Conservation (phyloP, 2,888 invertebrate genomes). For the Leptarthrus brevirostris region DNA sequence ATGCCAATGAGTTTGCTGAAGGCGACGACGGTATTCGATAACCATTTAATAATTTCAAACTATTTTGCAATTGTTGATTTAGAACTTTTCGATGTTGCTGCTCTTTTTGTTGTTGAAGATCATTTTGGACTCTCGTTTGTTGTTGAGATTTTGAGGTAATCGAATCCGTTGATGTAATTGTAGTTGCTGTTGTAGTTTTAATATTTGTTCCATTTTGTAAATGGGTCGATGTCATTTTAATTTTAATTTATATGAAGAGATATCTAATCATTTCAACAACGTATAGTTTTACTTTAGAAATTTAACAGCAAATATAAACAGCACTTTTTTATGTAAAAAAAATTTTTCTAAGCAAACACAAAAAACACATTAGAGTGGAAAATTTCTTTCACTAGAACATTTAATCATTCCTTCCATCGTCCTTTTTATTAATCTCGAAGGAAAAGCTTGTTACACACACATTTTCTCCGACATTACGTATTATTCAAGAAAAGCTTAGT, state of each 20-base stretch:
- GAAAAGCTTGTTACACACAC: background rate
- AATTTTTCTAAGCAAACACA: conserved; percentile 10
- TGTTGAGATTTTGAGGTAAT: conserved; percentile 13
- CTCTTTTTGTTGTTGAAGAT: conserved; percentile 36
- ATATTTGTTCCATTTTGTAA: conserved; percentile 51
- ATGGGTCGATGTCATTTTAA: conserved; percentile 52
- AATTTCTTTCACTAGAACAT: background rate
- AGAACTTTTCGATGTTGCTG: conserved; percentile 52
- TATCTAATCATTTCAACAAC: background rate
- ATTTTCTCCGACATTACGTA: conserved; percentile 21
- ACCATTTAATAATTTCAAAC: conserved; percentile 50
- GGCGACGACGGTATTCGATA: conserved; percentile 49
- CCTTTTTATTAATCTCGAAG: conserved; percentile 26
- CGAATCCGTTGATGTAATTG: conserved; percentile 45
- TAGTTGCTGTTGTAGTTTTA: conserved; percentile 27
- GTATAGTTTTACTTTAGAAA: background rate
- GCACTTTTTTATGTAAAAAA: no score
- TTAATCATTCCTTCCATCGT: conserved; percentile 7
- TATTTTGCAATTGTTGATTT: conserved; percentile 48
- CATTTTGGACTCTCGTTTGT: conserved; percentile 3
- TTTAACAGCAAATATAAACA: background rate
- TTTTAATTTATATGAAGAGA: background rate
- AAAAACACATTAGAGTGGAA: background rate
- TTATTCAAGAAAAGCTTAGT: conserved; percentile 10
- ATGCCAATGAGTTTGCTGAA: conserved; percentile 4